Base-by-base conservation (phyloP, 2,888 invertebrate species). In the Orchesellides sinensis region DNA sequence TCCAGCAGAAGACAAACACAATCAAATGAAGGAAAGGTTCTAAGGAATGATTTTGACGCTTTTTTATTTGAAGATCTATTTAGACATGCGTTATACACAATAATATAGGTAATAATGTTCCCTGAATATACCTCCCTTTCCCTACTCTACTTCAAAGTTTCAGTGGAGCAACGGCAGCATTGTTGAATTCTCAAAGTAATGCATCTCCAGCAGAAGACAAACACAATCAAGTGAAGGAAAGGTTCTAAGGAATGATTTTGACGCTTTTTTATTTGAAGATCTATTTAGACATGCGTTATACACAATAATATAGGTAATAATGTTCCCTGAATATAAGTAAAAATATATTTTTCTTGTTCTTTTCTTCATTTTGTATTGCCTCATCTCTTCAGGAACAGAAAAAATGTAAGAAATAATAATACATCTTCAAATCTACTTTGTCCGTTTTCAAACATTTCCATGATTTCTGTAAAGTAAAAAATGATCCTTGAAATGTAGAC, bases 1-100 rank as follows among this genome's bases (percentile, higher is more conserved):
- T 10, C 49, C n/a, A 49, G 49, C 49, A 49, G n/a, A n/a, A n/a
- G n/a, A n/a, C n/a, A n/a, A n/a, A n/a, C n/a, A n/a, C 29, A 79
- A 79, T 72, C 72, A 78, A 70, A 63, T n/a, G 35, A 66, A 47
- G 47, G 25, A 54, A 79, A 79, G 79, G 79, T 79, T 72, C 65
- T 35, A 47, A 17, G 69, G 56, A 61, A 47, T 59, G 35, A n/a
- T 25, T 47, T 0, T 19, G 35, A 6, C 19, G 63, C 40, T 25
- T 1, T 23, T 8, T 23, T 35, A 12, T 63, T 63, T 40, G 19
- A 61, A 27, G 14, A 27, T 27, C 27, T 12, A 32, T 45, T 1
- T n/a, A n/a, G n/a, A n/a, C n/a, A n/a, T n/a, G n/a, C n/a, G n/a
- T n/a, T n/a, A n/a, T n/a, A n/a, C n/a, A n/a, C n/a, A n/a, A n/a